Conservation (phyloP, 2,888 invertebrate species). For the Acutogordius australiensis region DNA sequence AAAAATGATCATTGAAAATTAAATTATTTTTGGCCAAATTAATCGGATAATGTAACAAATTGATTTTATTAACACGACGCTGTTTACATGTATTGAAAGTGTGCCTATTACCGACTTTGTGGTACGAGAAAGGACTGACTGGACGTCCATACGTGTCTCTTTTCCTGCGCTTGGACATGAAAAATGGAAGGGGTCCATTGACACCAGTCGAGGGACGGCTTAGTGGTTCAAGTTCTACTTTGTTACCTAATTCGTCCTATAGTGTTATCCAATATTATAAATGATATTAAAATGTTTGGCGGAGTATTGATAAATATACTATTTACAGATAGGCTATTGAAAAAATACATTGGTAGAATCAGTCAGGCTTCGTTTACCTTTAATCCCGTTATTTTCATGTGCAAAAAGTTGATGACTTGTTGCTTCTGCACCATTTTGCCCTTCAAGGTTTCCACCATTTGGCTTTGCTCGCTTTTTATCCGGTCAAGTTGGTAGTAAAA, state of each 20-base stretch:
- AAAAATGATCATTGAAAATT: background rate
- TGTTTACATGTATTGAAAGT: too few relatives aligned
- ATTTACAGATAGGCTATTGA: background rate
- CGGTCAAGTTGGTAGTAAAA: conserved; percentile 3
- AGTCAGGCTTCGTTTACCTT: background rate
- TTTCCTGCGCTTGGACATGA: too few relatives aligned
- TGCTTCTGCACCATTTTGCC: conserved; percentile 4
- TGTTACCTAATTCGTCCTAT: conserved; percentile 2
- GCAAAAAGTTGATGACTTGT: conserved; percentile 9
- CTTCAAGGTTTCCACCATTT: conserved; percentile 10
- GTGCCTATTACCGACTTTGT: background rate
- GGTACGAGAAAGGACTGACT: background rate
- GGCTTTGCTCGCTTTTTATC: background rate
- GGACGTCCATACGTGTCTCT: background rate
- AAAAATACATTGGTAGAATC: background rate
- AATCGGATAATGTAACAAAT: background rate
- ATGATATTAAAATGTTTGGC: background rate
- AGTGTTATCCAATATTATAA: background rate
- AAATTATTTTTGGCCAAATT: background rate
- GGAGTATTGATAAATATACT: background rate
- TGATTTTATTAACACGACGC: background rate
- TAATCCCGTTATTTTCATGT: conserved; percentile 8
- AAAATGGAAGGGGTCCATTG: too few relatives aligned
- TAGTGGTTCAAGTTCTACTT: background rate
- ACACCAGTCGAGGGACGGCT: too few relatives aligned